These are phyloP conservation scores for Cerastis leucographa DNA, from an alignment of 2,888 invertebrate species.

Conservation along the genomic window DNA sequence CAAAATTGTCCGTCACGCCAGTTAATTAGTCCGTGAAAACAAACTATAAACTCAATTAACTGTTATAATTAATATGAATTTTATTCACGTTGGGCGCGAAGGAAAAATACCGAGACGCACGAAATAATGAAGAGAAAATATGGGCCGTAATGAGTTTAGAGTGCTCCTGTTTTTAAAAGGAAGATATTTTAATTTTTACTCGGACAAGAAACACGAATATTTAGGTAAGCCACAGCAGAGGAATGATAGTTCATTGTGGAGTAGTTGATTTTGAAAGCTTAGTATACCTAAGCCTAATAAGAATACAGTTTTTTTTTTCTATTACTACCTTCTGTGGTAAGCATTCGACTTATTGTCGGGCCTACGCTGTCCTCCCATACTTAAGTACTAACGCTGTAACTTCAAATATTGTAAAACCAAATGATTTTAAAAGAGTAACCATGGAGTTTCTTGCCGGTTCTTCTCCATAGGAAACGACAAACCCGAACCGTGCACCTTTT, in stretches of 20 bases:
- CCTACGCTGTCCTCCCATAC: too few species aligned
- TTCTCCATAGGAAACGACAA: too few species aligned
- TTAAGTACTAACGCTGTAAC: too few species aligned
- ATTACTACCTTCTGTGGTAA: too few species aligned
- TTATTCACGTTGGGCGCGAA: conserved; percentile 45
- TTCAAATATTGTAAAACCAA: too few species aligned
- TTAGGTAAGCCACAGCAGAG: neutral
- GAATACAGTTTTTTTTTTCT: too few species aligned
- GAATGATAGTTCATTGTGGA: neutral
- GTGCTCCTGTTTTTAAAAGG: conserved; percentile 15
- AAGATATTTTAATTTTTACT: conserved; percentile 12
- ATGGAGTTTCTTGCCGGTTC: too few species aligned
- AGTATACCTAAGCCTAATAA: neutral
- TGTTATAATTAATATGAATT: conserved; percentile 57
- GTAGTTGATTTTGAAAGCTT: neutral
- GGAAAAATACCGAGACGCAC: conserved; percentile 45
- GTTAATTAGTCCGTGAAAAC: conserved; percentile 47
- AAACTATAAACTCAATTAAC: conserved; percentile 61
- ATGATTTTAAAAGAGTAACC: too few species aligned
- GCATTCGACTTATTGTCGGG: too few species aligned
- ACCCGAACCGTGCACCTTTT: too few species aligned
- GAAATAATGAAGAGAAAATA: conserved; percentile 61
- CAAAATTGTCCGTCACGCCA: conserved; percentile 30
- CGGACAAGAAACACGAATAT: neutral
- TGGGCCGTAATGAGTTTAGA: conserved; percentile 55